Evolutionary conservation across 2,888 invertebrate genomes (phyloP), one percentile per base, ranked within the genome.

Genomic region (Tenthredo amoena): DNA sequence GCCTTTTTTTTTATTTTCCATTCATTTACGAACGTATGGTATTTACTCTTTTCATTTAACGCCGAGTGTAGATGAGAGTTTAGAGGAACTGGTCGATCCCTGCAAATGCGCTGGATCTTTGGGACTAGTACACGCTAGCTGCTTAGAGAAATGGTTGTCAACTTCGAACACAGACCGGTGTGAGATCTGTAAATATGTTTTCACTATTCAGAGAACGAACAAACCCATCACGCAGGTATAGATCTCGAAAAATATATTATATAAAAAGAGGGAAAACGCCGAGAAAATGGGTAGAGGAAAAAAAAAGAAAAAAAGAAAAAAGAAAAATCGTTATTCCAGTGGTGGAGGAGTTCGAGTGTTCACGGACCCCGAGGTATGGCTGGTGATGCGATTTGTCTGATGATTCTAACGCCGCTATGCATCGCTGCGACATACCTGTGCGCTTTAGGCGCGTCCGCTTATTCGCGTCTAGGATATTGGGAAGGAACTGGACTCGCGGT

Each of bases 61-160:
- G 68, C 15, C 37, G 76, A 47, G 74, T 84, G 15, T 86, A 93
- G 93, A 92, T 87, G 94, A 93, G n/a, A 87, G 86, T 47, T 88
- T 89, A 34, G 95, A 95, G 86, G 93, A 94, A 84, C 91, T 95
- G 85, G 93, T 95, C 65, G 94, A 95, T 18, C 95, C 95, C 0
- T 95, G 95, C 90, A 92, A 94, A 87, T 95, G 95, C 90, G 92
- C 94, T 83, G 95, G 95, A 2, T 94, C 94, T 4, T 93, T 95
- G 89, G 95, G 94, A 0, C 90, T 94, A 47, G 94, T 95, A 65
- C 95, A 95, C 89, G 90, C 94, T 26, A 93, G 93, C 65, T 95
- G 95, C 89, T 92, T 95, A 79, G 95, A 95, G 90, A 94, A 93
- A 86, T 95, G 95, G 95, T 93, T 95, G 4, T 94, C 95, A 31